phyloP scores from a whole-genome alignment of 2,113 vertebrate genomes.

The Mormyrus iriodes region DNA sequence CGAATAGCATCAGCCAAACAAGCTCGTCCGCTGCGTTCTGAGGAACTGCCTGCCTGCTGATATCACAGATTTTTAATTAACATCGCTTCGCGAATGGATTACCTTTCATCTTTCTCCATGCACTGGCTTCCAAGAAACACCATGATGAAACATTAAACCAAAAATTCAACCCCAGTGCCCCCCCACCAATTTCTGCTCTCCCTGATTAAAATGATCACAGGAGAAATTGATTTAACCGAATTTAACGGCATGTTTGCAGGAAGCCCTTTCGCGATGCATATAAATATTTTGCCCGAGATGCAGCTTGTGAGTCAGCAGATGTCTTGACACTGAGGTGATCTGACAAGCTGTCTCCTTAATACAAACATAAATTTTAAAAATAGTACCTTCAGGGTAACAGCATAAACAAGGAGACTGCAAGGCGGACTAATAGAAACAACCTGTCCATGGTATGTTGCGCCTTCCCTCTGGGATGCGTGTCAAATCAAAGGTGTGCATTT shows the following conservation, averaged over 20 bases:
- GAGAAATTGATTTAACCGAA: background rate
- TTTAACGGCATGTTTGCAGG: background rate
- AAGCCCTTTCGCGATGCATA: background rate
- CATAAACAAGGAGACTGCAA: background rate
- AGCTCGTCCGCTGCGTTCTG: background rate
- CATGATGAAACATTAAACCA: background rate
- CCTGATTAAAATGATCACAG: conserved; percentile 3
- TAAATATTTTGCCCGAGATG: background rate
- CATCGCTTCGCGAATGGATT: background rate
- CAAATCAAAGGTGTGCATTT: background rate
- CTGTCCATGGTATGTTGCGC: background rate
- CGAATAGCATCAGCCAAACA: background rate
- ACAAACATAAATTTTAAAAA: background rate
- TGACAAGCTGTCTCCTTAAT: background rate
- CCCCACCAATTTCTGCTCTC: background rate
- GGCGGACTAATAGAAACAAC: background rate
- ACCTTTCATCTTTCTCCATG: background rate
- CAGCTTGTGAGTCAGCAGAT: background rate
- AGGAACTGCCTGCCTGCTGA: background rate
- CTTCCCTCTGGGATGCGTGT: background rate
- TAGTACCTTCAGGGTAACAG: background rate
- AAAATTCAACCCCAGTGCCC: background rate
- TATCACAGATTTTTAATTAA: background rate
- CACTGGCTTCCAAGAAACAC: background rate
- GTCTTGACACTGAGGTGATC: background rate